phyloP scores from a whole-genome alignment of 2,113 vertebrate species.

The Pyrgilauda ruficollis region DNA sequence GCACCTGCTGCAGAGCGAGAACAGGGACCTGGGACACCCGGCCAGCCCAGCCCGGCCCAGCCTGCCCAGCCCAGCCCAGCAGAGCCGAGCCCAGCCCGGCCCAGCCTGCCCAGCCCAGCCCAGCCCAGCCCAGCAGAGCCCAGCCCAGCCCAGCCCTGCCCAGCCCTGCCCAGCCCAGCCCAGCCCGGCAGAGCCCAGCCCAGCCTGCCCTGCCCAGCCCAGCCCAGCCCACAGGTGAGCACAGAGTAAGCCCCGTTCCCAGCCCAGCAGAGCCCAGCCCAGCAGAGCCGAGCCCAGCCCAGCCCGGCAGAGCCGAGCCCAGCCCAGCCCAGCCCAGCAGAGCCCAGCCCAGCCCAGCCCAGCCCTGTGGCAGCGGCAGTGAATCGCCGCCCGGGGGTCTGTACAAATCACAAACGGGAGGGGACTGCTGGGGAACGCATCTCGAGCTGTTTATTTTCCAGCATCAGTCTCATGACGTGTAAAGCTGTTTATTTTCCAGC shows the following conservation, averaged over 20 bases:
- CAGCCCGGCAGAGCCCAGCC: too few relatives aligned
- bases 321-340: too few relatives aligned
- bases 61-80: background rate
- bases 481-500: background rate
- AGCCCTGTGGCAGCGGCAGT: background rate
- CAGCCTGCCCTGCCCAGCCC: too few relatives aligned
- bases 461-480: background rate
- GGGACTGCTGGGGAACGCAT: background rate
- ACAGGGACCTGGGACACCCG: background rate
- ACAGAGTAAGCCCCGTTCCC: too few relatives aligned
- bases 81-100: too few relatives aligned
- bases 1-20: background rate
- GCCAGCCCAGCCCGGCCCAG: background rate
- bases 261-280: background rate
- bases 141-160: too few relatives aligned
- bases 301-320: too few relatives aligned
- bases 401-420: background rate
- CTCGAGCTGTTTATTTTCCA: background rate
- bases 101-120: too few relatives aligned
- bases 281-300: too few relatives aligned
- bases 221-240: too few relatives aligned
- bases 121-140: too few relatives aligned
- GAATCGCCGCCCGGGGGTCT: background rate
- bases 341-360: background rate
- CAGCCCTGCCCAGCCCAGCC: too few relatives aligned